Percentiles rank a stretch among this genome's conserved stretches.
Evolutionary conservation across 2,888 invertebrate genomes (phyloP).

Genomic region (Bugula neritina): DNA sequence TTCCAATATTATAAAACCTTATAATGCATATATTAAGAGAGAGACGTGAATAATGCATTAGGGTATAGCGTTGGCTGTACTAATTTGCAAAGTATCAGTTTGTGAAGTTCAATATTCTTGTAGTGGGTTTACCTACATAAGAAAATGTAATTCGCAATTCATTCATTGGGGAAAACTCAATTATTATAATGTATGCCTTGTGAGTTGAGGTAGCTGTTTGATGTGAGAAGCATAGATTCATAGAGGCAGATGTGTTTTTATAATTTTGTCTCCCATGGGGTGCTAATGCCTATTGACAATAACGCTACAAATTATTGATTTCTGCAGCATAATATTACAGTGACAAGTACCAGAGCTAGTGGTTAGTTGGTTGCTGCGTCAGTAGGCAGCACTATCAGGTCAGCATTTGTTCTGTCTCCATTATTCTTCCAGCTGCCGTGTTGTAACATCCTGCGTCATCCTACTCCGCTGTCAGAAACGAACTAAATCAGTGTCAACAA

Average conservation of each 20-base stretch:
- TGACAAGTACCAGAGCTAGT: neutral
- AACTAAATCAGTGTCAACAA: no score
- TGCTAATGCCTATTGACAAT: neutral
- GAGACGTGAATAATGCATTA: neutral
- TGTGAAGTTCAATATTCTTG: neutral
- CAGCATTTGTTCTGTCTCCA: neutral
- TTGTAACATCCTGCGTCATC: no score
- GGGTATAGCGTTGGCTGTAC: neutral
- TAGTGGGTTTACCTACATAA: neutral
- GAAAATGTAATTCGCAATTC: neutral
- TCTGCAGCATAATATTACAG: neutral
- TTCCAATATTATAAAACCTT: neutral
- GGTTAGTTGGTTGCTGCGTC: neutral
- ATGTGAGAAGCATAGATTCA: neutral
- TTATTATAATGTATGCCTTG: neutral
- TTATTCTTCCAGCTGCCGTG: neutral
- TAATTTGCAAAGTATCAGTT: neutral
- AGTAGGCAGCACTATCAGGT: neutral
- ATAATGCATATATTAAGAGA: neutral
- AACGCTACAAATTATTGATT: constrained; percentile 18
- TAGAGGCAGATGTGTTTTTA: neutral
- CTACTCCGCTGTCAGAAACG: no score
- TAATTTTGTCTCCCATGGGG: neutral
- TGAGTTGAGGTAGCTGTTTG: neutral
- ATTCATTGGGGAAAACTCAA: neutral